Percentiles rank a stretch among this genome's conserved stretches.
Evolutionary conservation across 2,797 vertebrate genomes (phyloP).

Genomic region (Dicrostonyx torquatus): DNA sequence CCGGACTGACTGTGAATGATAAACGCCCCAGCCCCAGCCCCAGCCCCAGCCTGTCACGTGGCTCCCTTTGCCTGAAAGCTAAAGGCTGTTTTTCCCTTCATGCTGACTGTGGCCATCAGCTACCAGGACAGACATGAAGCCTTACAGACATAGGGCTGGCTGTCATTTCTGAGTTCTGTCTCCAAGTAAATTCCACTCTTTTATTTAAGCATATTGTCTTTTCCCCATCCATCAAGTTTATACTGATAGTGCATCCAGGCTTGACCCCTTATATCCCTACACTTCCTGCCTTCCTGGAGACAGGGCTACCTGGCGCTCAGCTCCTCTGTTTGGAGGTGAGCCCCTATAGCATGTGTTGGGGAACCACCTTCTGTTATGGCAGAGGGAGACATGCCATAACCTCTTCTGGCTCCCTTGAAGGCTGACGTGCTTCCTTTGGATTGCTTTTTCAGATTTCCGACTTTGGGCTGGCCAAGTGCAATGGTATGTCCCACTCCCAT

Average conservation of each 20-base stretch:
- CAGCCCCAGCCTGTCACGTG: background rate
- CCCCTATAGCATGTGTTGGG: background rate
- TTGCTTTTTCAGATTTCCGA: constrained; percentile 92
- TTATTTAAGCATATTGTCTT: fast-evolving
- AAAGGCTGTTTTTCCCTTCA: background rate
- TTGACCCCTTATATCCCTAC: background rate
- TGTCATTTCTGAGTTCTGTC: background rate
- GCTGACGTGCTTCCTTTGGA: background rate
- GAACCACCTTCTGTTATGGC: background rate
- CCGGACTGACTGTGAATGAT: background rate
- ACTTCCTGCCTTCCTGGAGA: background rate
- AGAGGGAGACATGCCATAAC: background rate
- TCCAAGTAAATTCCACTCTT: background rate
- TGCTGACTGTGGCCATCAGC: background rate
- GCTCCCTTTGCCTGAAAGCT: background rate
- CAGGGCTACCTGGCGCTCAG: background rate
- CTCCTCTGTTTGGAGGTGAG: background rate
- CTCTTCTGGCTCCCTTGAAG: background rate
- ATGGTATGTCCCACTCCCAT: constrained; percentile 93
- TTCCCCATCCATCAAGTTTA: fast-evolving
- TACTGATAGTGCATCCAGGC: background rate
- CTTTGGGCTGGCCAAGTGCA: constrained; percentile 97
- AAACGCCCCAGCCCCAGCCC: background rate
- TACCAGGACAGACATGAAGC: background rate
- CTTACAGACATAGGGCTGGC: no score